Base-by-base conservation (phyloP, 2,797 vertebrate species). In the Enteromius anoplus region DNA sequence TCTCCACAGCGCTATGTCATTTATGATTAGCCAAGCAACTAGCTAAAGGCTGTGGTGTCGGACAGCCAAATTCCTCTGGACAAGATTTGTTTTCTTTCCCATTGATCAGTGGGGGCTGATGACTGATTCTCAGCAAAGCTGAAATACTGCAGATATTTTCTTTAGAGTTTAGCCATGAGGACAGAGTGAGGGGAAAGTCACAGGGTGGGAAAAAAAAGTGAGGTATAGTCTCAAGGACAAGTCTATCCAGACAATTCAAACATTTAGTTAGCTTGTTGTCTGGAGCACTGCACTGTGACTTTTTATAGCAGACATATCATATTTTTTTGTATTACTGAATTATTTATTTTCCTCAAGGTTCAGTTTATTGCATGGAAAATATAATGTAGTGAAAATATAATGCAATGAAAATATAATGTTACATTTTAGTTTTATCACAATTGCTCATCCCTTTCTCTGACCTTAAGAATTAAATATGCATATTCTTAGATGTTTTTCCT, bases 81-180 rank as follows among this genome's bases (percentile, higher is more conserved):
- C 78, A 78, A 66, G 75, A 90, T 92, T 94, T 94, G 92, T 94
- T 94, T 93, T 94, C 89, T 90, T 94, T 94, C 88, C 89, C 92
- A 93, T 92, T 93, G 93, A 94, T 95, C 92, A 93, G 83, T 87
- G 87, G 88, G 86, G 86, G 90, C 87, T 83, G 91, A 89, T 90
- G 92, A 93, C 89, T 89, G 91, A 95, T 93, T 91, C 92, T 91
- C 88, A 92, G 89, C 89, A 90, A 87, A 89, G 91, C 86, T 91
- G 82, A 92, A 91, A 92, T 88, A 87, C 90, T 90, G 89, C 82
- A 90, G 91, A 85, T 93, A 92, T 94, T 94, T 92, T 92, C 90
- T 89, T 92, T 91, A 90, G 90, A 91, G 91, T 91, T 92, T 87
- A 90, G 89, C 89, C 89, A 88, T 87, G 86, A 88, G 87, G 90